phyloP scores from a whole-genome alignment of 2,113 vertebrate species.

The Nothocercus julius region DNA sequence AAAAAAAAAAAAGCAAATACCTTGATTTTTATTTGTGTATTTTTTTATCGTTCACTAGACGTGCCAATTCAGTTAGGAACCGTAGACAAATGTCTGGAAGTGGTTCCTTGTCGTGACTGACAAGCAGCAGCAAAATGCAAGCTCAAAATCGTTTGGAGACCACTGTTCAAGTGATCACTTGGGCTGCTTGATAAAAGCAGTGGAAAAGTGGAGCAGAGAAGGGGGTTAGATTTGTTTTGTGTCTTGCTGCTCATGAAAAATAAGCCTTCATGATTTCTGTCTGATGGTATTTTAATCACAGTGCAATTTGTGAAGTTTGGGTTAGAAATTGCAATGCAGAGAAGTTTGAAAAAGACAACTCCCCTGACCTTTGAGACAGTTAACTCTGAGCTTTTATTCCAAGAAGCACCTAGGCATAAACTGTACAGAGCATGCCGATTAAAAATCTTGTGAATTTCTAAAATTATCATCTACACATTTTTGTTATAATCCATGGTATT shows the following conservation, averaged over 20 bases:
- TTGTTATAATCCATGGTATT: not conserved
- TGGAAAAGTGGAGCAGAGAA: not conserved
- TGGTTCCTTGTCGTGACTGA: not conserved
- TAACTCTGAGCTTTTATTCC: not conserved
- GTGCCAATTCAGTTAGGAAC: not conserved
- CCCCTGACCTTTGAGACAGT: not conserved
- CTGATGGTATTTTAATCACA: rapidly evolving
- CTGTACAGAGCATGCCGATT: not conserved
- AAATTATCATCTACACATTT: not conserved
- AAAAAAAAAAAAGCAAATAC: too few relatives aligned
- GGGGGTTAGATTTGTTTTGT: not conserved
- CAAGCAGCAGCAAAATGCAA: not conserved
- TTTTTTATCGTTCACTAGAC: rapidly evolving
- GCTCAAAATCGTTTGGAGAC: not conserved
- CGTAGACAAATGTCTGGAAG: not conserved
- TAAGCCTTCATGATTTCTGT: not conserved
- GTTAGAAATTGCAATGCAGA: not conserved
- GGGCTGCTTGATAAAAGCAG: not conserved
- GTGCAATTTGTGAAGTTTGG: not conserved
- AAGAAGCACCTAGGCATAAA: not conserved
- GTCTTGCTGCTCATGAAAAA: not conserved
- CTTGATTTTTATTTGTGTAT: rapidly evolving
- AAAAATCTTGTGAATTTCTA: not conserved
- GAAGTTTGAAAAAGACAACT: not conserved
- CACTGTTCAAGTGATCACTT: rapidly evolving